A percentile compares a stretch with the other conserved stretches of the same genome.
phyloP scores from a whole-genome alignment of 2,888 invertebrate genomes.

The Polymixis lichenea region DNA sequence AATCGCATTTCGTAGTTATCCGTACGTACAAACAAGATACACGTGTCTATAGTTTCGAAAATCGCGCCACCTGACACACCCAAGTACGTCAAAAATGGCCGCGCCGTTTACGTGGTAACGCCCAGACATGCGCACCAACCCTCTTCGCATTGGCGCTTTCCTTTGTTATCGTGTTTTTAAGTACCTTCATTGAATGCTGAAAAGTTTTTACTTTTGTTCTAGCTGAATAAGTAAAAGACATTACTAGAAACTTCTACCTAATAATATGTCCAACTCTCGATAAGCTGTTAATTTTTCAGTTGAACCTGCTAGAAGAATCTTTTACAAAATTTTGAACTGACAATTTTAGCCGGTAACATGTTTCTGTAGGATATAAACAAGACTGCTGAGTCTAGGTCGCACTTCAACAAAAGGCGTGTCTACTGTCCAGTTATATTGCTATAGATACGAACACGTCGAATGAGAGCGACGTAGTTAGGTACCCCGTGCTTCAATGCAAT shows the following conservation, averaged over 20 bases:
- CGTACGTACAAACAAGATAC: slow-evolving; percentile 31
- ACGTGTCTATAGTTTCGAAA: slow-evolving; percentile 49
- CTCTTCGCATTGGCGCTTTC: slow-evolving; percentile 50
- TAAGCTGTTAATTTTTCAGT: not conserved
- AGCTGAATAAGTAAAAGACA: not conserved
- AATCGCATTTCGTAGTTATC: not conserved
- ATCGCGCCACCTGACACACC: slow-evolving; percentile 60
- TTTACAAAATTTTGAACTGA: not conserved
- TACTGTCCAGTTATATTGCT: slow-evolving; percentile 13
- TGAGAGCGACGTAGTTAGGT: slow-evolving; percentile 23
- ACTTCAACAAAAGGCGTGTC: slow-evolving; percentile 14
- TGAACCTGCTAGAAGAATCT: slow-evolving; percentile 1
- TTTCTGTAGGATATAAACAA: not conserved
- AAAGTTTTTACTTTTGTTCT: slow-evolving; percentile 19
- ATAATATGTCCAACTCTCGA: not conserved
- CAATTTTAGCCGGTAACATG: not conserved
- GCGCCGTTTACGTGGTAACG: slow-evolving; percentile 58
- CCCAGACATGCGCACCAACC: slow-evolving; percentile 57
- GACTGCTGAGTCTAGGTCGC: not conserved
- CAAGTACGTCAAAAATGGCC: slow-evolving; percentile 50
- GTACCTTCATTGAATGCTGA: slow-evolving; percentile 22
- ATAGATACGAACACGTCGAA: slow-evolving; percentile 21
- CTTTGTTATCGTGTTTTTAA: slow-evolving; percentile 52
- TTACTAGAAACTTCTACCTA: not conserved
- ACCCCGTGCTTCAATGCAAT: slow-evolving; percentile 41